Conservation (phyloP, 1,140 invertebrate species). For the Dolichoris vasculosae region DNA sequence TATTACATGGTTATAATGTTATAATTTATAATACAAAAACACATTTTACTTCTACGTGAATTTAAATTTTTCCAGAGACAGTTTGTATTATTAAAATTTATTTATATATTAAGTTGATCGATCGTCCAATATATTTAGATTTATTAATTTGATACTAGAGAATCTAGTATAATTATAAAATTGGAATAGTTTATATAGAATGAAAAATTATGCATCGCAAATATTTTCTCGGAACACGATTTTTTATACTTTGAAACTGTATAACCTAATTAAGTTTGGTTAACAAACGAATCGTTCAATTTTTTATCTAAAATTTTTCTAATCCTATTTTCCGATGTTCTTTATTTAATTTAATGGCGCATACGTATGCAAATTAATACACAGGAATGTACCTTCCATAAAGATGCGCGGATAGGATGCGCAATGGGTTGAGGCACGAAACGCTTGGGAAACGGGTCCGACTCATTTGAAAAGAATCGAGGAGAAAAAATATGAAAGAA, state of each 20-base stretch:
- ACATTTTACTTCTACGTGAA: too few relatives aligned
- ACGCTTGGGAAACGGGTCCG: neutral
- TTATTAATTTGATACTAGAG: too few relatives aligned
- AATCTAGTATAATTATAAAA: too few relatives aligned
- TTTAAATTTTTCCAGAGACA: too few relatives aligned
- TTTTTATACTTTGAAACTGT: neutral
- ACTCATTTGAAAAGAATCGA: neutral
- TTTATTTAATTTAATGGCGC: neutral
- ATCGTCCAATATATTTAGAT: too few relatives aligned
- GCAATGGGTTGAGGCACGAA: neutral
- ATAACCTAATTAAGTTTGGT: neutral
- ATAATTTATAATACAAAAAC: too few relatives aligned
- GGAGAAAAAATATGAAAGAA: neutral
- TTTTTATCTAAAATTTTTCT: neutral
- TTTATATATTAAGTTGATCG: too few relatives aligned
- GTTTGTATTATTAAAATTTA: too few relatives aligned
- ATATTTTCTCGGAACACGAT: neutral
- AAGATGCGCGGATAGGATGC: neutral
- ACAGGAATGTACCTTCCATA: neutral
- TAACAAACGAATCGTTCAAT: neutral
- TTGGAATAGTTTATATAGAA: too few relatives aligned
- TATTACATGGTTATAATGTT: too few relatives aligned
- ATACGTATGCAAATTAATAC: neutral
- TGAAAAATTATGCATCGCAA: neutral
- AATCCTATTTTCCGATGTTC: neutral